Conservation (phyloP, 2,797 vertebrate species). For the Squalus acanthias region DNA sequence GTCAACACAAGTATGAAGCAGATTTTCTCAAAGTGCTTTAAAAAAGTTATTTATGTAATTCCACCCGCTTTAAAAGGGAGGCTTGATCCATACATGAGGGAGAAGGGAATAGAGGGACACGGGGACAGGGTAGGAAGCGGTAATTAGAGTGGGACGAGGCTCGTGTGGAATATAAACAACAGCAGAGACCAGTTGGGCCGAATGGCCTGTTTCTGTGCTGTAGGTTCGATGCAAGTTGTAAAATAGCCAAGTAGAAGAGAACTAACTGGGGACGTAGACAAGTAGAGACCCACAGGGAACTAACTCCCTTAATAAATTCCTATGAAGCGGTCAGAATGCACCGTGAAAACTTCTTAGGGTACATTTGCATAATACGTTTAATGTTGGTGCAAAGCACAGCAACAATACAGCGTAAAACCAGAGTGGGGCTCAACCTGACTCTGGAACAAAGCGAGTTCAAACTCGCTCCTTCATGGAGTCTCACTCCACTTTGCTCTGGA, state of each 20-base stretch:
- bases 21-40: not conserved
- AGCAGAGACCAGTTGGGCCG: not conserved
- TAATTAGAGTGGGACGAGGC: not conserved
- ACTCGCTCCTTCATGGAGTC: not conserved
- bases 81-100: not conserved
- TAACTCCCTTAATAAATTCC: not conserved
- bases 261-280: not conserved
- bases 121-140: not conserved
- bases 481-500: not conserved
- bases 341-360: not conserved
- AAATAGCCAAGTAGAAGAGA: not conserved
- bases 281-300: not conserved
- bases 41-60: not conserved
- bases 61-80: not conserved
- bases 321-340: not conserved
- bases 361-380: not conserved
- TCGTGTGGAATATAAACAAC: not conserved
- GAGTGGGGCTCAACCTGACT: not conserved
- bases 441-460: not conserved
- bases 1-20: not conserved
- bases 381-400: too few species aligned
- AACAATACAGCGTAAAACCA: too few species aligned
- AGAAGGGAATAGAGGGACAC: not conserved
- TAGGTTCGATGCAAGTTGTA: not conserved
- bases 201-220: not conserved